Conservation (phyloP, 2,113 vertebrate genomes). For the Phalacrocorax carbo region DNA sequence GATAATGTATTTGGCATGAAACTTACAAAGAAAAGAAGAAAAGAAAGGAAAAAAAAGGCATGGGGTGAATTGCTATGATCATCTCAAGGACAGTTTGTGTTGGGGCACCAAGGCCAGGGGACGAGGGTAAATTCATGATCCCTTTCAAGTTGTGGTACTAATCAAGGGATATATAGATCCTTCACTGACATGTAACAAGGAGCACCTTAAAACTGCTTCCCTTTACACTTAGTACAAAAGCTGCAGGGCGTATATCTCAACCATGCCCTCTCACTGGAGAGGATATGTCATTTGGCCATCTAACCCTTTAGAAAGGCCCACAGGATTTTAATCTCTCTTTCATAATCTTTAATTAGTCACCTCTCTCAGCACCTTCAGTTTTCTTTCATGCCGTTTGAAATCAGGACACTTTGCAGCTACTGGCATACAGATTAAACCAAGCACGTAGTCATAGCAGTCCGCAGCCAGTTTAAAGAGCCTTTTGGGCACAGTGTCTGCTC, state of each 20-base stretch:
- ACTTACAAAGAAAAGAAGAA: not conserved
- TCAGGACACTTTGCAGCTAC: not conserved
- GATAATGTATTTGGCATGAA: conserved; percentile 13
- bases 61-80: not conserved
- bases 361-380: not conserved
- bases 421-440: not conserved
- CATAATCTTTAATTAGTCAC: conserved; percentile 50
- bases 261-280: not conserved
- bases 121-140: not conserved
- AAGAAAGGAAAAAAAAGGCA: not conserved
- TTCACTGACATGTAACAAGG: not conserved
- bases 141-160: not conserved
- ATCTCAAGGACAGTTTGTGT: not conserved
- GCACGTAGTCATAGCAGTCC: not conserved
- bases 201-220: not conserved
- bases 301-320: not conserved
- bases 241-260: not conserved
- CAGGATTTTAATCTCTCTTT: conserved; percentile 43
- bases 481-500: not conserved
- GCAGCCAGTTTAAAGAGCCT: conserved; percentile 1
- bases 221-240: not conserved
- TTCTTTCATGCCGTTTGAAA: conserved; percentile 23
- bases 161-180: not conserved
- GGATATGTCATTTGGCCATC: not conserved
- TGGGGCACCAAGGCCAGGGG: not conserved